Evolutionary conservation across 2,888 invertebrate genomes (phyloP), one percentile per base, ranked within the genome.

Genomic region (Rhaphigaster nebulosa): DNA sequence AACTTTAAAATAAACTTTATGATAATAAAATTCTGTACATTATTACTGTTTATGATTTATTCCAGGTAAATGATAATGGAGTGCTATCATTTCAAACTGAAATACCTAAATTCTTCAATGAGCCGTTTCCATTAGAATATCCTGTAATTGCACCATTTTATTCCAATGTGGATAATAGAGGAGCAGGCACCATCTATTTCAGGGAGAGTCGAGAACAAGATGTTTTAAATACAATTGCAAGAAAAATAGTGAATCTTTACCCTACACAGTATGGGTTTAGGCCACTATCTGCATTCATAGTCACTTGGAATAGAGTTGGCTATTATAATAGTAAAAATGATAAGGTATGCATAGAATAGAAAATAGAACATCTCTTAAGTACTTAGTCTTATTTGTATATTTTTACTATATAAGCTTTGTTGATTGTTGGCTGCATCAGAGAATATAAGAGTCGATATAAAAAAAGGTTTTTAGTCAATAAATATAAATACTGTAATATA

Each of bases 121-220:
- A 97, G 56, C 97, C 98, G 93, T 98, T 98, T 93, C 98, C 98
- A 0, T 94, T 98, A 92, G 97, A 97, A 92, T 98, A 98, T 93
- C 97, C 98, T 0, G 95, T 97, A 2, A 97, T 99, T 92, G 97
- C 98, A 0, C 97, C 97, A 0, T 96, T 98, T 93, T 98, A 99
- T 94, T 96, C 98, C 0, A 98, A 99, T 94, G 96, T 99, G 10
- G 99, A 99, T 93, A 97, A 97, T 0, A 95, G 96, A 1, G 94
- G 94, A 20, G 95, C 0, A 98, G 98, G 23, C 94, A 95, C 12
- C 95, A 98, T 92, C 93, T 96, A n/a, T 93, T 97, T 52, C 93
- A 89, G 90, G 34, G 93, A 93, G 23, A 92, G 94, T 38, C 92
- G 94, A 92, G 93, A 94, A 41, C 92, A 92, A 26, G 93, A 93